phyloP scores from a whole-genome alignment of 2,113 vertebrate species.

The Mormoops blainvillei region DNA sequence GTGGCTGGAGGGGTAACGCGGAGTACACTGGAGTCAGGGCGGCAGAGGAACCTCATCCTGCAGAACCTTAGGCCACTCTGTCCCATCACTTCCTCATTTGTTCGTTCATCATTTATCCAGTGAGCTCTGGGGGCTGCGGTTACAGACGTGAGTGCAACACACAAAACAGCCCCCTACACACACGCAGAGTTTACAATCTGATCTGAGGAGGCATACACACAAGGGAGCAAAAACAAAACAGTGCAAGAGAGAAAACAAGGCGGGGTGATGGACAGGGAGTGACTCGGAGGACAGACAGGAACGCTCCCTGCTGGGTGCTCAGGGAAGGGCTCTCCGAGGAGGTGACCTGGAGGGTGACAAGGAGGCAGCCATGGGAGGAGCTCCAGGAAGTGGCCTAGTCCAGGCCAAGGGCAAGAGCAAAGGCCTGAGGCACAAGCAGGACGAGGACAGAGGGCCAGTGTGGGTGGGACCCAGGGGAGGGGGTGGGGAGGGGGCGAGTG shows the following conservation, averaged over 20 bases:
- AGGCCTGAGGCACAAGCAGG: neutral
- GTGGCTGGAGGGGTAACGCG: rapidly evolving
- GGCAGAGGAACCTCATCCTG: neutral
- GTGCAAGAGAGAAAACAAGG: neutral
- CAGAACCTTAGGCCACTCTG: neutral
- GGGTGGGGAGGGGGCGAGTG: neutral
- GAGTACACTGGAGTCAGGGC: neutral
- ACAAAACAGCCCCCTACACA: no score
- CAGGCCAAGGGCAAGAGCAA: neutral
- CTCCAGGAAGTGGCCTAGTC: neutral
- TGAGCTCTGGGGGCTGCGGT: rapidly evolving
- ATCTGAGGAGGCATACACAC: neutral
- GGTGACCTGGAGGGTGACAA: neutral
- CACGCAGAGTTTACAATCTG: neutral
- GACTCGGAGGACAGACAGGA: neutral
- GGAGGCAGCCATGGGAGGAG: neutral
- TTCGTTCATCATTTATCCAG: rapidly evolving
- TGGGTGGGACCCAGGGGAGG: neutral
- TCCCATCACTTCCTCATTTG: rapidly evolving
- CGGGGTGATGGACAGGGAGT: neutral
- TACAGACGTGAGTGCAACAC: neutral
- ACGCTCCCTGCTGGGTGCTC: neutral
- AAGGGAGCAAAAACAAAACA: neutral
- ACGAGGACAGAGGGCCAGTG: neutral
- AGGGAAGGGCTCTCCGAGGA: neutral